Conservation (phyloP, 2,888 invertebrate species). For the Drepanosiphum platanoidis region DNA sequence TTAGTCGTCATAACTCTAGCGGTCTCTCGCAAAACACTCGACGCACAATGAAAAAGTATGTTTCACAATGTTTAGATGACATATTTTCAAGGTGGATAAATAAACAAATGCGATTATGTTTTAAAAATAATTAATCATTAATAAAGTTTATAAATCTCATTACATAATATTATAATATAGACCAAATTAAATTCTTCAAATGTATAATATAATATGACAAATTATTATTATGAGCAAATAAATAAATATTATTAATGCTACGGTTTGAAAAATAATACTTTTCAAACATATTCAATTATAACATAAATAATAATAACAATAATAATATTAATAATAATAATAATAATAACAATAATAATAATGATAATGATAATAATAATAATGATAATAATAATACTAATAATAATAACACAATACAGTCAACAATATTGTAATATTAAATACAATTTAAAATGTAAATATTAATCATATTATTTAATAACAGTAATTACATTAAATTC, state of each 20-base stretch:
- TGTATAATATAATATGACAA: background rate
- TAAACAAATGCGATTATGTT: background rate
- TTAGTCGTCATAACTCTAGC: no score
- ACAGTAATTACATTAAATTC: constrained; percentile 33
- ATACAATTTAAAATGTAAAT: constrained; percentile 28
- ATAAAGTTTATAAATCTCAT: background rate
- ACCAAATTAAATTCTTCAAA: background rate
- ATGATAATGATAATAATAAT: no score
- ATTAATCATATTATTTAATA: constrained; percentile 19
- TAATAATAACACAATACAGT: constrained; percentile 41
- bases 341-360: no score
- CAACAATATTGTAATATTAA: constrained; percentile 26
- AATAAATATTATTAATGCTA: background rate
- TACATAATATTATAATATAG: background rate
- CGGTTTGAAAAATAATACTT: constrained; percentile 21
- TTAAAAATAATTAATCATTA: background rate
- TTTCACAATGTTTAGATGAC: no score
- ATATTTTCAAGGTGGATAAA: background rate
- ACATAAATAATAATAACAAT: constrained; percentile 1
- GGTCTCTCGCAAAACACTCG: no score
- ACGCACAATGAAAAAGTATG: no score
- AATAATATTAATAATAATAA: no score
- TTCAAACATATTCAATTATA: constrained; percentile 6
- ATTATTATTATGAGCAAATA: constrained; percentile 15
- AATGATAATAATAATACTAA: background rate